Evolutionary conservation across 2,888 invertebrate species (phyloP).

Genomic region (Lasioglossum marginatum): DNA sequence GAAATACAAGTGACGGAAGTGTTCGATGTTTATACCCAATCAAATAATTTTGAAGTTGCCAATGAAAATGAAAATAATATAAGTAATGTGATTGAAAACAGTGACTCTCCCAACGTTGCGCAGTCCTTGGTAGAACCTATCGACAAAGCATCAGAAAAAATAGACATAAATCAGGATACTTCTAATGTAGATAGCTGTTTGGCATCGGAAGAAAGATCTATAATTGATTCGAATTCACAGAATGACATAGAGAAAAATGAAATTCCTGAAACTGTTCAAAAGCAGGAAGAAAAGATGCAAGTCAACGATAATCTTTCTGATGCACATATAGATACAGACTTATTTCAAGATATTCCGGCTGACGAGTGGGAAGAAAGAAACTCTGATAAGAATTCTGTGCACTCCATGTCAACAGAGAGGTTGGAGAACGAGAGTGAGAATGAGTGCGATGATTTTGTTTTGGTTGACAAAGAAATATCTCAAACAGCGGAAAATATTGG

Average conservation of each 20-base stretch:
- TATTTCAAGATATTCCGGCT: conserved; percentile 76
- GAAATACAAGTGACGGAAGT: not conserved
- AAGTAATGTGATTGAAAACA: conserved; percentile 35
- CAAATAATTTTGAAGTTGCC: conserved; percentile 9
- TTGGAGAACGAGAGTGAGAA: conserved; percentile 63
- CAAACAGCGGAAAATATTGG: conserved; percentile 37
- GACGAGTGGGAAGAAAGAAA: conserved; percentile 70
- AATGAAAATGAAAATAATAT: conserved; percentile 24
- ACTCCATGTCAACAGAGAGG: conserved; percentile 49
- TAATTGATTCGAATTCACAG: conserved; percentile 1
- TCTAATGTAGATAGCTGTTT: not conserved
- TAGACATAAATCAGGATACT: conserved; percentile 23
- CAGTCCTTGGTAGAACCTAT: conserved; percentile 24
- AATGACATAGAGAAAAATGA: not conserved
- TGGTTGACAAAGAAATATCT: conserved; percentile 63
- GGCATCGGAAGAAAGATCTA: not conserved
- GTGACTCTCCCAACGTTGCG: conserved; percentile 36
- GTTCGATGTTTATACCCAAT: not conserved
- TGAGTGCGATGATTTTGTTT: conserved; percentile 69
- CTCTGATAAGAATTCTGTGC: conserved; percentile 44
- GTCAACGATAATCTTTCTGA: conserved; percentile 60
- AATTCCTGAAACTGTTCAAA: not conserved
- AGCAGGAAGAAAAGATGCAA: conserved; percentile 30
- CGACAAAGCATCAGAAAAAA: conserved; percentile 25
- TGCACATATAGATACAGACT: conserved; percentile 33